A percentile compares a stretch with the other conserved stretches of the same genome.
Evolutionary conservation across 2,113 vertebrate genomes (phyloP).

Genomic region (Hippocampus barbouri): DNA sequence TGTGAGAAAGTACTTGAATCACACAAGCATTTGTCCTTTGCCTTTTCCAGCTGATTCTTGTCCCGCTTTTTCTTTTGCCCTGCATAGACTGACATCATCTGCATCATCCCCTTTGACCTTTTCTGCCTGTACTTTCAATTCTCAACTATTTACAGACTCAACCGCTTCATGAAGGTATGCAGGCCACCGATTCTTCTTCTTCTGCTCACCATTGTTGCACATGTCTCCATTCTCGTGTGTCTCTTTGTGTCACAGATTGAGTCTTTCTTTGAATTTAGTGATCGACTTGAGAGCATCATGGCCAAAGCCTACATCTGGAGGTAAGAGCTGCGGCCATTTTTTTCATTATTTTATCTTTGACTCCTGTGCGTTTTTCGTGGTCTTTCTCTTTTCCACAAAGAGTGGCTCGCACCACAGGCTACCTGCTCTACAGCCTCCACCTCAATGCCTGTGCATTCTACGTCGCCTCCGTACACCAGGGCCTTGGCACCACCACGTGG

Average conservation of each 20-base stretch:
- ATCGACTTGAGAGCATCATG: constrained; percentile 84
- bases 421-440: constrained; percentile 84
- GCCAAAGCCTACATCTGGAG: constrained; percentile 91
- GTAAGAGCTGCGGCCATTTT: constrained; percentile 35
- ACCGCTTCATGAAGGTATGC: constrained; percentile 82
- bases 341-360: neutral
- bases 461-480: constrained; percentile 79
- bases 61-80: constrained; percentile 6
- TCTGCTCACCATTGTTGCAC: neutral
- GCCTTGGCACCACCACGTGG: constrained; percentile 80
- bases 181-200: neutral
- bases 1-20: neutral
- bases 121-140: constrained; percentile 77
- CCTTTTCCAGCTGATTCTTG: neutral
- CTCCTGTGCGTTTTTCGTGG: neutral
- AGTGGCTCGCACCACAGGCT: constrained; percentile 85
- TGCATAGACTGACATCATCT: constrained; percentile 77
- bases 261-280: constrained; percentile 90
- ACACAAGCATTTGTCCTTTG: neutral
- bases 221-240: neutral
- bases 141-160: constrained; percentile 78
- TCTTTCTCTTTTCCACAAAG: constrained; percentile 56
- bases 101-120: constrained; percentile 82
- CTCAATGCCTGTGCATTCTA: constrained; percentile 86
- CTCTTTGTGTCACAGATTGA: constrained; percentile 38